These are phyloP conservation scores for Drosophila meridiana DNA, from an alignment of 2,888 invertebrate genomes.

Conservation along the genomic window DNA sequence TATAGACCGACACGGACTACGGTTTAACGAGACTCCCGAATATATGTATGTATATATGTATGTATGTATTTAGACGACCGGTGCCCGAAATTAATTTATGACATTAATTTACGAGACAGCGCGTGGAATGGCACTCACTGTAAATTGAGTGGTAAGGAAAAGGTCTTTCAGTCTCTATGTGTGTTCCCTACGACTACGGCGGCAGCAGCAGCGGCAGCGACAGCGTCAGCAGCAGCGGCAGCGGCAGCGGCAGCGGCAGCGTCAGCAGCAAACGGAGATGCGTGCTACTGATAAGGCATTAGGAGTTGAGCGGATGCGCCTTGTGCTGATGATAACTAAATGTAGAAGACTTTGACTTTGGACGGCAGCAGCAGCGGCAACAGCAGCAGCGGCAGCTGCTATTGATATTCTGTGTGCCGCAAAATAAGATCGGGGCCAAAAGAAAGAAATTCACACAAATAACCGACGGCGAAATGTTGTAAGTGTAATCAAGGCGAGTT, in stretches of 20 bases:
- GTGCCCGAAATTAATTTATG: constrained; percentile 81
- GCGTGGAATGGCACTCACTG: constrained; percentile 65
- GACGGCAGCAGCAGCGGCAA: constrained; percentile 47
- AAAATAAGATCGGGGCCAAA: constrained; percentile 9
- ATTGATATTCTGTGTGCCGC: constrained; percentile 17
- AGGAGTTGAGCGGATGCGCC: constrained; percentile 52
- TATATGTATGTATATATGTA: not conserved
- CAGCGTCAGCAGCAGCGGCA: constrained; percentile 28
- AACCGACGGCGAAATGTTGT: constrained; percentile 41
- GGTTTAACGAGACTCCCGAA: constrained; percentile 31
- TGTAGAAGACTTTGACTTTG: constrained; percentile 49
- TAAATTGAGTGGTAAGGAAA: constrained; percentile 64
- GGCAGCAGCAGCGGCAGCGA: constrained; percentile 10
- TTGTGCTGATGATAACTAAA: constrained; percentile 52
- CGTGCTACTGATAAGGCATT: constrained; percentile 69
- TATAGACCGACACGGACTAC: constrained; percentile 42
- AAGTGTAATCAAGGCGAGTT: constrained; percentile 55
- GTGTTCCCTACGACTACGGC: constrained; percentile 58
- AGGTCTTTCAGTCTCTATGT: constrained; percentile 36
- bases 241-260: constrained; percentile 33
- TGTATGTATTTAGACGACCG: constrained; percentile 33
- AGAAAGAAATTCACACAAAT: constrained; percentile 21
- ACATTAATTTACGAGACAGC: constrained; percentile 81
- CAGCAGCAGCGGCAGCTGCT: constrained; percentile 9
- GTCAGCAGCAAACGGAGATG: constrained; percentile 45